Base-by-base conservation (phyloP, 1,140 invertebrate species). In the Bicyclus anynana region DNA sequence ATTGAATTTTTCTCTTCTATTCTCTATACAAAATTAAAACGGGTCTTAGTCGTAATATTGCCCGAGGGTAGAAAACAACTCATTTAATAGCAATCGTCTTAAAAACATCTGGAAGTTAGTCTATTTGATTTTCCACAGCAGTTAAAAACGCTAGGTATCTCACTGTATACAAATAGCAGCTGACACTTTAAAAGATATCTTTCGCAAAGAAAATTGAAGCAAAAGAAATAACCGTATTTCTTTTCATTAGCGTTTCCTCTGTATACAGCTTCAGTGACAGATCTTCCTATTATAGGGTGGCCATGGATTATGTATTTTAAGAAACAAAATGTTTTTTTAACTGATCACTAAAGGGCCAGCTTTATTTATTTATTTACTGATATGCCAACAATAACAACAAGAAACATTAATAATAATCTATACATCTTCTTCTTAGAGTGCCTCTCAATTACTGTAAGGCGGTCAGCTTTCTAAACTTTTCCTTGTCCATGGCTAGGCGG, bases 201-300 rank as follows among this genome's bases (percentile, higher is more conserved):
- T 17, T n/a, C n/a, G 59, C 16, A 38, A 52, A 35, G 48, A 54
- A 56, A 47, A 52, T 42, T 38, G 20, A 52, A 20, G 16, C 29
- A 44, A 56, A 50, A 37, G 48, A 52, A 56, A 46, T 55, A 23
- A 47, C 16, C 10, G 53, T 52, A 56, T 52, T 62, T 56, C 59
- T 56, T 62, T 62, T 62, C 59, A 62, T 56, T 62, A 62, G 59
- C 44, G 53, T 55, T 62, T 52, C 50, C 48, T 9, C 38, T 44
- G 26, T 29, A 23, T 42, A 59, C 56, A 52, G 49, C 44, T 52
- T 27, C 21, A 27, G 21, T 26, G 44, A 26, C 44, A 26, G 44
- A 47, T 47, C 44, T 47, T 47, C 14, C 20, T 47, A 27, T 47
- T 47, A 27, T 27, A 47, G 44, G 21, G 44, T 47, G 21, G 14